Conservation (phyloP, 2,113 vertebrate genomes). For the Microcebus lehilahytsara region DNA sequence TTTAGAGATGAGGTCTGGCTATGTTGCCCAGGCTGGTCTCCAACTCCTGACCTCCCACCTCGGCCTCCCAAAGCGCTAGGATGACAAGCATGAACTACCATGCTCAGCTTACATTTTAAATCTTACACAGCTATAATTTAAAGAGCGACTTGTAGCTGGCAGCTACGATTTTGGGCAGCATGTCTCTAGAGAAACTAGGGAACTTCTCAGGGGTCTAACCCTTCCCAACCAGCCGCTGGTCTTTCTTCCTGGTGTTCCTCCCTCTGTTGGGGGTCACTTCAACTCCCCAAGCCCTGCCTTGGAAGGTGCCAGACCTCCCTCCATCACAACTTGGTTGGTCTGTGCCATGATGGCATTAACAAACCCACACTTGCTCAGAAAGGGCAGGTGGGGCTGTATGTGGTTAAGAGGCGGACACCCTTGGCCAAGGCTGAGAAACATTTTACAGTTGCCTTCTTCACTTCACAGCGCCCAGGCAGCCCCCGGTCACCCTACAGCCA, state of each 20-base stretch:
- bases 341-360: neutral
- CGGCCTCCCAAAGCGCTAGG: too few species aligned
- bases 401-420: neutral
- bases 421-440: neutral
- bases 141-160: neutral
- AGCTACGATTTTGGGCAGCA: neutral
- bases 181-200: neutral
- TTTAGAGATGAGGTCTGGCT: too few species aligned
- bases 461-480: neutral
- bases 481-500: neutral
- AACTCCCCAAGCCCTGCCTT: neutral
- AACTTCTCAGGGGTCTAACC: neutral
- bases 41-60: too few species aligned
- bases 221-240: neutral
- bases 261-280: neutral
- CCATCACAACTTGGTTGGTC: neutral
- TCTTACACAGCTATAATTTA: neutral
- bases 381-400: neutral
- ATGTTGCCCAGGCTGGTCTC: too few species aligned
- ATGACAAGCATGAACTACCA: too few species aligned
- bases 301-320: neutral
- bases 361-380: neutral
- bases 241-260: neutral
- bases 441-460: neutral
- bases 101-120: neutral